These are phyloP conservation scores for Andricus quercusramuli DNA, from an alignment of 2,888 invertebrate genomes.

Conservation along the genomic window DNA sequence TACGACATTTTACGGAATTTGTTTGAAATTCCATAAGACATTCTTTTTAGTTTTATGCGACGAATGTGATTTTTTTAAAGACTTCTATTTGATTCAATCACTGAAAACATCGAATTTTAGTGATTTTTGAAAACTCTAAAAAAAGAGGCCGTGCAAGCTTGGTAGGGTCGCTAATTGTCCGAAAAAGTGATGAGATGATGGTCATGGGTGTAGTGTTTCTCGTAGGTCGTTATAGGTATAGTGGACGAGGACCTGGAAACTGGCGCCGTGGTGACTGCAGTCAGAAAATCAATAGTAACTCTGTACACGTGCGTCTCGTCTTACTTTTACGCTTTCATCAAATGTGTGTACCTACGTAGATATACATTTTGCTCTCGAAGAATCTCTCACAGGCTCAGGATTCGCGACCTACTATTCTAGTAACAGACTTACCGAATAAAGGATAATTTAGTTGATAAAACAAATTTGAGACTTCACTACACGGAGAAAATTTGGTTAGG, in stretches of 20 bases:
- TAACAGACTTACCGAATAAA: slow-evolving; percentile 20
- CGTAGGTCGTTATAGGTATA: slow-evolving; percentile 30
- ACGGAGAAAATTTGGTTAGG: too few species aligned
- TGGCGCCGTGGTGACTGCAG: slow-evolving; percentile 75
- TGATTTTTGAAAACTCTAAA: not conserved
- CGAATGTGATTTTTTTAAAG: too few species aligned
- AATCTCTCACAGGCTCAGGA: slow-evolving; percentile 4
- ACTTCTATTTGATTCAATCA: too few species aligned
- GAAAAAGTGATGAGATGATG: slow-evolving; percentile 35
- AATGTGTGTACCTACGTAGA: not conserved
- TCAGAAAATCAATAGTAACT: slow-evolving; percentile 74
- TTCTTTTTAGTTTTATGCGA: too few species aligned
- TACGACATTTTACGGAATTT: too few species aligned
- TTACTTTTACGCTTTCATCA: slow-evolving; percentile 49
- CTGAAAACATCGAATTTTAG: too few species aligned
- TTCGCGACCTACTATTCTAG: slow-evolving; percentile 28
- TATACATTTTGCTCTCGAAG: not conserved
- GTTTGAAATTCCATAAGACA: too few species aligned
- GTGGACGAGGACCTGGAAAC: slow-evolving; percentile 50
- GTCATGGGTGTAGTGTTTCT: slow-evolving; percentile 27
- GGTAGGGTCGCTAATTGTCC: not conserved
- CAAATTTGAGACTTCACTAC: not conserved
- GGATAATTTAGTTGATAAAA: not conserved
- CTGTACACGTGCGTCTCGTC: slow-evolving; percentile 63
- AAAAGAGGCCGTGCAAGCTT: not conserved